phyloP scores from a whole-genome alignment of 2,888 invertebrate species.

The Xanthorhoe designata region DNA sequence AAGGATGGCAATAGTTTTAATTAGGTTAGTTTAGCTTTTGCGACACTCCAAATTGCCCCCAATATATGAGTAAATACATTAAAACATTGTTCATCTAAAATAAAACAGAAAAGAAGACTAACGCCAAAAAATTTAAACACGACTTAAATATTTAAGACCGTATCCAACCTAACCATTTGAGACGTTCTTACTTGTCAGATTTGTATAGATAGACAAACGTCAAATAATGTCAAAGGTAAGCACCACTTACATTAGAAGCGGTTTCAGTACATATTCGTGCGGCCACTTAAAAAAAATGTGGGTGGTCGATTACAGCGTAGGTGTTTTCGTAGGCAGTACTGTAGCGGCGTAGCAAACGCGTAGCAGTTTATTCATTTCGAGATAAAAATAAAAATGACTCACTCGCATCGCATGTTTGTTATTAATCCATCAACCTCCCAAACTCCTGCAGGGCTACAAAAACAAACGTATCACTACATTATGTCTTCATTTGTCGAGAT shows the following conservation, averaged over 20 bases:
- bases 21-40: too few species aligned
- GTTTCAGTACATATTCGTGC: too few species aligned
- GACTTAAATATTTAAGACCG: too few species aligned
- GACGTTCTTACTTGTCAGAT: too few species aligned
- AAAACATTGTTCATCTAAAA: too few species aligned
- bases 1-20: too few species aligned
- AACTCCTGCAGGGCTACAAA: constrained; percentile 49
- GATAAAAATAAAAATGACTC: constrained; percentile 1
- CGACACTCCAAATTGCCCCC: too few species aligned
- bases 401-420: constrained; percentile 15
- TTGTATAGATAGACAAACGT: too few species aligned
- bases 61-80: too few species aligned
- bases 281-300: background rate
- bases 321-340: constrained; percentile 14
- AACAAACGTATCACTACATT: constrained; percentile 50
- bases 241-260: too few species aligned
- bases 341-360: constrained; percentile 19
- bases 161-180: too few species aligned
- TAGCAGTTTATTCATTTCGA: constrained; percentile 7
- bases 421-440: constrained; percentile 45
- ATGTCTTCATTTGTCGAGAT: constrained; percentile 66
- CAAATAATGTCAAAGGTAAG: too few species aligned
- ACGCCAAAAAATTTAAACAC: background rate
- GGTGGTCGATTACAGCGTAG: constrained; percentile 1
- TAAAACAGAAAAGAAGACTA: background rate